Evolutionary conservation across 2,113 vertebrate species (phyloP).

Genomic region (Vimba vimba): DNA sequence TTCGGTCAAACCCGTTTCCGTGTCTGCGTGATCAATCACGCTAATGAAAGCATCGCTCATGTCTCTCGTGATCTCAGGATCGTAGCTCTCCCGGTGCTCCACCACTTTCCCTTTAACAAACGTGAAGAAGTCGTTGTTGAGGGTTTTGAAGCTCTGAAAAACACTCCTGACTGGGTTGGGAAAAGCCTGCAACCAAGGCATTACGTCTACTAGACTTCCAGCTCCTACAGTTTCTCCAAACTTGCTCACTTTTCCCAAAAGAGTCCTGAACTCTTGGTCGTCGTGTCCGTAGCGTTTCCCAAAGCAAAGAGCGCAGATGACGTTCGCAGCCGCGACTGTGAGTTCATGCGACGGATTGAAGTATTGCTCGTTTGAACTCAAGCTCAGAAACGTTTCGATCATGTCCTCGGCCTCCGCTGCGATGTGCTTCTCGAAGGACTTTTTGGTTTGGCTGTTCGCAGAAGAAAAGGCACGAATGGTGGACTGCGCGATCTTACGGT

Average conservation of each 20-base stretch:
- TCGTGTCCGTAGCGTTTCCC: slow-evolving; percentile 79
- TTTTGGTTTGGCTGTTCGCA: slow-evolving; percentile 72
- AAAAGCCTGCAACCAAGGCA: slow-evolving; percentile 84
- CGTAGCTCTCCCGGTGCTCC: slow-evolving; percentile 73
- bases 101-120: slow-evolving; percentile 77
- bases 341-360: slow-evolving; percentile 76
- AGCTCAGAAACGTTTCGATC: slow-evolving; percentile 67
- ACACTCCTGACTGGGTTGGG: slow-evolving; percentile 81
- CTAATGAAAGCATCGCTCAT: slow-evolving; percentile 79
- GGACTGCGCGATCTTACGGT: slow-evolving; percentile 78
- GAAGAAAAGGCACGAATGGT: slow-evolving; percentile 79
- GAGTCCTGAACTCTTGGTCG: slow-evolving; percentile 77
- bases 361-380: slow-evolving; percentile 59
- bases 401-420: slow-evolving; percentile 77
- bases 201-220: slow-evolving; percentile 82
- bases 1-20: slow-evolving; percentile 62
- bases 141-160: slow-evolving; percentile 76
- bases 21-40: slow-evolving; percentile 52
- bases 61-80: slow-evolving; percentile 68
- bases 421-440: slow-evolving; percentile 79
- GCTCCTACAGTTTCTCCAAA: slow-evolving; percentile 83
- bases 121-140: slow-evolving; percentile 77
- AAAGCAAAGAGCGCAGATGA: slow-evolving; percentile 84
- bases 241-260: slow-evolving; percentile 70
- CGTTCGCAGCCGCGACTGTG: slow-evolving; percentile 79